These are phyloP conservation scores for Charina bottae DNA, from an alignment of 2,113 vertebrate species.

Conservation along the genomic window DNA sequence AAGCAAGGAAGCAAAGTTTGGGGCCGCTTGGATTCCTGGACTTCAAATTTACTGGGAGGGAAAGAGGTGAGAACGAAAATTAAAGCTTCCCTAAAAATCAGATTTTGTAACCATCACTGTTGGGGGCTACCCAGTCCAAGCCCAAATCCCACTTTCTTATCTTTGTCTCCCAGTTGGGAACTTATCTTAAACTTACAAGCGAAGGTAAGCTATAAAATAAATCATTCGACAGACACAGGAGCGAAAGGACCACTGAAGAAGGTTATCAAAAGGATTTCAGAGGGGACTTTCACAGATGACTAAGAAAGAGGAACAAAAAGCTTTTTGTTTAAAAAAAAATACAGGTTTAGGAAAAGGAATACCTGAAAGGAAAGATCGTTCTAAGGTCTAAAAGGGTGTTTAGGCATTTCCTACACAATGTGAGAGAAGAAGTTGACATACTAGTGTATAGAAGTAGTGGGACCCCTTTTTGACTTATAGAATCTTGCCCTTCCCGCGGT, in stretches of 20 bases:
- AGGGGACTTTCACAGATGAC: neutral
- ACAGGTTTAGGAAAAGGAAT: neutral
- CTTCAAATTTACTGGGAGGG: neutral
- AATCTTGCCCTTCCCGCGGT: neutral
- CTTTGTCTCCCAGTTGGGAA: neutral
- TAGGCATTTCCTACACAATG: neutral
- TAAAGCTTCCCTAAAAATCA: neutral
- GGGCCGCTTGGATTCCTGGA: constrained; percentile 25
- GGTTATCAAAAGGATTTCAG: neutral
- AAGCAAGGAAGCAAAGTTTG: neutral
- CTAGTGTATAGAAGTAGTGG: no score
- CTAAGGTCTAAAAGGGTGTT: no score
- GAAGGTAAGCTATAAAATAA: neutral
- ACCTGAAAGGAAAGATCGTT: neutral
- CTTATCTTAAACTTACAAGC: neutral
- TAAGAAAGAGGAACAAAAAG: neutral
- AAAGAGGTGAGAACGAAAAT: neutral
- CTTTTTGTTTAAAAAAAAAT: neutral
- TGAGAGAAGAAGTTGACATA: neutral
- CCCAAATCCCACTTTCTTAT: neutral
- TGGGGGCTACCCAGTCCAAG: neutral
- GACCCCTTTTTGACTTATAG: neutral
- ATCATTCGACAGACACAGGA: neutral
- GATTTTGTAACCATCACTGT: neutral
- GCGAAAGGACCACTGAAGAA: neutral